Evolutionary conservation across 1,140 invertebrate species (phyloP), one percentile per base, ranked within the genome.

Genomic region (Philaenus spumarius): DNA sequence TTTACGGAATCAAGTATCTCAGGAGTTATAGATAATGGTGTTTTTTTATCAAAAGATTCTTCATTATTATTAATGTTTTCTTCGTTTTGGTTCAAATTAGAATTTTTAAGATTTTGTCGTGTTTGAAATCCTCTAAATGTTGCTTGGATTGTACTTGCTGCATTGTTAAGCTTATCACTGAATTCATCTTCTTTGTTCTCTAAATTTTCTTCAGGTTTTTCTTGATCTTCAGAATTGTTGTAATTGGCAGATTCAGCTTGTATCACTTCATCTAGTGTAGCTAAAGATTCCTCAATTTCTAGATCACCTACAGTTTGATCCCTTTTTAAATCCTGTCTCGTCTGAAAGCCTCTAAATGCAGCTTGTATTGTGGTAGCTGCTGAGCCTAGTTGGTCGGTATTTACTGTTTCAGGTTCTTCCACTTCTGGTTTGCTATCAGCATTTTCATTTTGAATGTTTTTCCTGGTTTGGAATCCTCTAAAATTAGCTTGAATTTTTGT

Each of bases 401-500:
- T n/a, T 34, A 2, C 48, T 17, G n/a, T 54, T 54, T 30, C 26
- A 3, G 9, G 26, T 30, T 30, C 9, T 30, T 30, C 26, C 3
- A 30, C 3, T 30, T 30, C 26, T 4, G 26, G 14, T 46, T 17
- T 46, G 2, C 3, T 12, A 20, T 46, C 19, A 15, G 1, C 20
- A 17, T 22, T 22, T 5, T 42, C 19, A 42, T 5, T 14, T 26
- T 58, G 37, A 11, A 59, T n/a, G 4, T 35, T 48, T 42, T 59
- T 35, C 7, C 86, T 71, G 30, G 76, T 76, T 62, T 75, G 76
- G 62, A 79, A 82, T 12, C 80, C 81, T 15, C 80, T 73, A 61
- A 80, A 82, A n/a, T 77, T 75, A 1, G 81, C 80, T 67, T 83
- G 81, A 50, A 82, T 82, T 65, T 78, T 80, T 1, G 76, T 77